Conservation (phyloP, 2,888 invertebrate genomes). For the Amitus sp. region DNA sequence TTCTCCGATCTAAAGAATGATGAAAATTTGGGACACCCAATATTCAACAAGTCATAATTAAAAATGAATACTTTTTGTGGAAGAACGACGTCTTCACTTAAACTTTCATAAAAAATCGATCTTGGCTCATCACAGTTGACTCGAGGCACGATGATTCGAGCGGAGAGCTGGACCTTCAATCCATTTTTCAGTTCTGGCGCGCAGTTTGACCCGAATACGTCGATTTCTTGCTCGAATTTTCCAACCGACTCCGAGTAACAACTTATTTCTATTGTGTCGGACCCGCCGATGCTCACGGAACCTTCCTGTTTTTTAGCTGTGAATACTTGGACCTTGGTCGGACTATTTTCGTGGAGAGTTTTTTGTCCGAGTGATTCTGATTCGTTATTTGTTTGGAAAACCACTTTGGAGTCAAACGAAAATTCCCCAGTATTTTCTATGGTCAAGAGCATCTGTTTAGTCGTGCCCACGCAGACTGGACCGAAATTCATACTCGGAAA, state of each 20-base stretch:
- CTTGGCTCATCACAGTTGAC: slow-evolving; percentile 70
- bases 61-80: slow-evolving; percentile 61
- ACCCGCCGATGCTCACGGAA: slow-evolving; percentile 54
- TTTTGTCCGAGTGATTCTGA: slow-evolving; percentile 29
- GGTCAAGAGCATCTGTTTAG: slow-evolving; percentile 68
- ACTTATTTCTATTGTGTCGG: slow-evolving; percentile 56
- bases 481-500: slow-evolving; percentile 71
- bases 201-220: slow-evolving; percentile 59
- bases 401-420: slow-evolving; percentile 64
- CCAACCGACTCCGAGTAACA: slow-evolving; percentile 58
- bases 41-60: too few species aligned
- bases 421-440: slow-evolving; percentile 73
- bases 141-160: slow-evolving; percentile 70
- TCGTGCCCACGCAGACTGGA: slow-evolving; percentile 68
- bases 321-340: slow-evolving; percentile 58
- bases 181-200: slow-evolving; percentile 68
- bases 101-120: slow-evolving; percentile 71
- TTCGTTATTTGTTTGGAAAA: neutral
- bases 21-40: neutral
- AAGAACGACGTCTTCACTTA: slow-evolving; percentile 67
- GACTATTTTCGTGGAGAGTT: slow-evolving; percentile 22
- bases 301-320: slow-evolving; percentile 59
- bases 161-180: slow-evolving; percentile 67
- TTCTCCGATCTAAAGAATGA: slow-evolving; percentile 52
- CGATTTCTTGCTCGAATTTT: slow-evolving; percentile 57